Conservation (phyloP, 2,888 invertebrate species). For the Syritta pipiens region DNA sequence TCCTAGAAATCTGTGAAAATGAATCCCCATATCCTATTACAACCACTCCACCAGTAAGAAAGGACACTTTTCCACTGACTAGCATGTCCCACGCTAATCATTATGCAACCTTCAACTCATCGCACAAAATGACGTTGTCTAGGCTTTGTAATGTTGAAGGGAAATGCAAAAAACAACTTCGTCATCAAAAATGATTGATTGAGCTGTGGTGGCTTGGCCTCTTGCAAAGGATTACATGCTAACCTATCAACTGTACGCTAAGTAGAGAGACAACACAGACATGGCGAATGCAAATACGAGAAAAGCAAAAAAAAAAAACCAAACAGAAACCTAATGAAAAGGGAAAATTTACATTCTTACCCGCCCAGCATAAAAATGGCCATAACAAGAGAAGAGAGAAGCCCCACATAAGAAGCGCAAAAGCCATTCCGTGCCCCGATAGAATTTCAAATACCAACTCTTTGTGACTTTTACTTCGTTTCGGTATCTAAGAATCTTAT, state of each 20-base stretch:
- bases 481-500: constrained; percentile 14
- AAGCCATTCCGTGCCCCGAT: constrained; percentile 54
- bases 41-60: too few relatives aligned
- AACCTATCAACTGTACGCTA: constrained; percentile 29
- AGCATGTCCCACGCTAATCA: constrained; percentile 6
- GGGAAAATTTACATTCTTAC: constrained; percentile 48
- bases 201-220: constrained; percentile 7
- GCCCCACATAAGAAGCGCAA: constrained; percentile 55
- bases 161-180: neutral
- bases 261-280: neutral
- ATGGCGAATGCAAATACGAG: constrained; percentile 8
- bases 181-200: constrained; percentile 47
- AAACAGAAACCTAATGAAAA: constrained; percentile 27
- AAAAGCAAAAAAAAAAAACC: constrained; percentile 1
- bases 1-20: too few relatives aligned
- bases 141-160: neutral
- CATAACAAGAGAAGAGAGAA: constrained; percentile 54
- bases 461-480: constrained; percentile 36
- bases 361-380: constrained; percentile 42
- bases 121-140: constrained; percentile 1
- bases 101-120: constrained; percentile 43
- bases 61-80: neutral
- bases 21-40: too few relatives aligned
- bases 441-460: constrained; percentile 64
- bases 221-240: constrained; percentile 36